These are phyloP conservation scores for Drosophila arizonae DNA, from an alignment of 1,140 invertebrate genomes.

Conservation along the genomic window DNA sequence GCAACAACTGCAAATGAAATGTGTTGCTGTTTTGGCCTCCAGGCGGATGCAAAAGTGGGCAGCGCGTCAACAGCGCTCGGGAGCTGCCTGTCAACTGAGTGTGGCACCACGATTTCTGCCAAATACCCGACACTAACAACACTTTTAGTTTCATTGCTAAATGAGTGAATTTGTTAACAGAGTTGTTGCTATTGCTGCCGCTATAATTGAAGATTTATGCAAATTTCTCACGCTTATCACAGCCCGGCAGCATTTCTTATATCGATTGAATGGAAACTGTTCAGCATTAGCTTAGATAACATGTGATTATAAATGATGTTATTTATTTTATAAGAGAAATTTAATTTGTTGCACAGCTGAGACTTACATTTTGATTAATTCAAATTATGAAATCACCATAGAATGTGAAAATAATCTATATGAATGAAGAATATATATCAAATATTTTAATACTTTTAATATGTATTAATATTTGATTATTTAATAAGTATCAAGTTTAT, in stretches of 20 bases:
- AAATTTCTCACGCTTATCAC: constrained; percentile 63
- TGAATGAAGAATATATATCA: too few relatives aligned
- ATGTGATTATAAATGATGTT: not conserved
- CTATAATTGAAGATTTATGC: constrained; percentile 31
- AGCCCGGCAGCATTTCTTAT: constrained; percentile 30
- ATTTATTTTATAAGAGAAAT: not conserved
- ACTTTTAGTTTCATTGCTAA: constrained; percentile 79
- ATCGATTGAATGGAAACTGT: constrained; percentile 21
- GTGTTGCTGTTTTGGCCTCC: constrained; percentile 36
- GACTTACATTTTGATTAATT: too few relatives aligned
- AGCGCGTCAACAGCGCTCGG: constrained; percentile 42
- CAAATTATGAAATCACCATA: too few relatives aligned
- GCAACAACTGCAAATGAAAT: constrained; percentile 15
- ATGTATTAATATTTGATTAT: too few relatives aligned
- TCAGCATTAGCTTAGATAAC: not conserved
- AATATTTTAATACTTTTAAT: too few relatives aligned
- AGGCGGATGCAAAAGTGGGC: constrained; percentile 70
- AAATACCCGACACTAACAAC: constrained; percentile 71
- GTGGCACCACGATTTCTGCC: constrained; percentile 38
- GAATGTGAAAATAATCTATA: too few relatives aligned
- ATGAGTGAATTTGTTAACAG: constrained; percentile 78
- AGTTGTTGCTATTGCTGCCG: constrained; percentile 29
- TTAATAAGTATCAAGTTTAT: too few relatives aligned
- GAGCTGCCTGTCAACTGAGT: constrained; percentile 71
- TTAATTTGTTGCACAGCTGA: too few relatives aligned